phyloP scores from a whole-genome alignment of 2,113 vertebrate species.

The Chamaetylas fuelleborni region DNA sequence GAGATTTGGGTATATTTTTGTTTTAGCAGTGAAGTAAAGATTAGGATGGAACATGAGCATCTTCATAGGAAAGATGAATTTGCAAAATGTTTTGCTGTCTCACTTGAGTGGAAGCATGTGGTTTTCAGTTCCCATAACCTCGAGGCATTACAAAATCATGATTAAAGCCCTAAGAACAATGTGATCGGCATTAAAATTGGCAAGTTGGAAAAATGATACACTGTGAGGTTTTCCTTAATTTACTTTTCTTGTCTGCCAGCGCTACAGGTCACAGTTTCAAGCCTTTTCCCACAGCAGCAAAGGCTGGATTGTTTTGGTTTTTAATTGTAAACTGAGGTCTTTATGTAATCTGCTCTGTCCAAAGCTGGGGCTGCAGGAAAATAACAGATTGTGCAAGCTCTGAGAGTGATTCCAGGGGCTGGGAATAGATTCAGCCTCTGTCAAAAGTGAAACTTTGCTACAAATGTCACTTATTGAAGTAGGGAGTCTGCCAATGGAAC shows the following conservation, averaged over 20 bases:
- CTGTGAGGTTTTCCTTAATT: constrained; percentile 27
- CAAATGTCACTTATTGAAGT: neutral
- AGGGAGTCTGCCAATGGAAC: neutral
- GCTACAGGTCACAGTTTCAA: neutral
- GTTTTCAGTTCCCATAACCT: constrained; percentile 24
- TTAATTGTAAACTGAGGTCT: neutral
- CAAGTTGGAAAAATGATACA: constrained; percentile 16
- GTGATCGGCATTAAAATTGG: neutral
- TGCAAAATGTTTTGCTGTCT: constrained; percentile 27
- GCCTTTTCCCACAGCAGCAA: neutral
- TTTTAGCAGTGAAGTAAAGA: neutral
- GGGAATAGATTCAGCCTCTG: neutral
- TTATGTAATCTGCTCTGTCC: neutral
- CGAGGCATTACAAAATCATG: neutral
- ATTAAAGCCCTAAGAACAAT: constrained; percentile 28
- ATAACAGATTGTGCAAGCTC: neutral
- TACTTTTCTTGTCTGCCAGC: neutral
- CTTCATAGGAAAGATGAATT: neutral
- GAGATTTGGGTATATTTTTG: neutral
- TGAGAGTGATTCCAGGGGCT: neutral
- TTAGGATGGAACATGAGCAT: neutral
- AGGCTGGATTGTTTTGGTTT: constrained; percentile 9
- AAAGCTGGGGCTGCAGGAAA: neutral
- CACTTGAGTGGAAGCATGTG: constrained; percentile 6
- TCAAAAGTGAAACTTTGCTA: neutral